Percentiles rank a stretch among this genome's conserved stretches.
Evolutionary conservation across 1,140 invertebrate genomes (phyloP).

Genomic region (Prorops nasuta): DNA sequence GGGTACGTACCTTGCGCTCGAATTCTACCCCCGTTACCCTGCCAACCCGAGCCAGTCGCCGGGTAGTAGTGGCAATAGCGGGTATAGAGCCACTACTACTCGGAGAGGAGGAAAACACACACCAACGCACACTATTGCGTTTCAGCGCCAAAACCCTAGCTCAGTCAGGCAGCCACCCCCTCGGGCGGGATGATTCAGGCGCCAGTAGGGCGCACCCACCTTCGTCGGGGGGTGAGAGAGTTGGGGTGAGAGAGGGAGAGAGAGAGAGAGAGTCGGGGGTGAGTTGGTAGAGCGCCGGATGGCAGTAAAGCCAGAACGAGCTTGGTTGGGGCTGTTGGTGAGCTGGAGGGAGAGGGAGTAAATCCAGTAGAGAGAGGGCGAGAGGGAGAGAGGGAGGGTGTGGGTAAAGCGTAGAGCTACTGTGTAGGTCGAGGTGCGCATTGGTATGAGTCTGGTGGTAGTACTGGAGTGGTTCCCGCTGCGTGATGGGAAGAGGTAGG

Average conservation of each 20-base stretch:
- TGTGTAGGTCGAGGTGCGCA: not conserved
- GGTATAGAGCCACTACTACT: not conserved
- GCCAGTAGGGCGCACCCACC: constrained; percentile 57
- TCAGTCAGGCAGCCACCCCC: constrained; percentile 12
- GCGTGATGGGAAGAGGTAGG: not conserved
- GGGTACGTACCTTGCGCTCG: constrained; percentile 39
- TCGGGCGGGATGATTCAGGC: constrained; percentile 54
- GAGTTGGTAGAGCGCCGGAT: constrained; percentile 9
- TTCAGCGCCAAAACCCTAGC: constrained; percentile 22
- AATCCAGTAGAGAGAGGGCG: too few relatives aligned
- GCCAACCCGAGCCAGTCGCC: constrained; percentile 30
- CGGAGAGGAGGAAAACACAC: constrained; percentile 19
- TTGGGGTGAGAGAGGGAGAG: constrained; percentile 18
- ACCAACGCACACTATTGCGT: not conserved
- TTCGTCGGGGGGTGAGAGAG: constrained; percentile 29
- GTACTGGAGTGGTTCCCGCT: not conserved
- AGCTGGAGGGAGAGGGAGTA: constrained; percentile 9
- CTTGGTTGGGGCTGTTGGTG: not conserved
- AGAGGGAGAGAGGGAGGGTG: not conserved
- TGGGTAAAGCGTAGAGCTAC: not conserved
- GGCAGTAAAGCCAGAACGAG: too few relatives aligned
- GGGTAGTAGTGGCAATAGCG: constrained; percentile 1
- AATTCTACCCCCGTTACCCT: constrained; percentile 43
- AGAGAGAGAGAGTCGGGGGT: not conserved
- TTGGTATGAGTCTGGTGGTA: not conserved